Percentiles rank a stretch among this genome's conserved stretches.
Conservation (phyloP, 2,113 vertebrate species). For the Oostethus manadensis region DNA sequence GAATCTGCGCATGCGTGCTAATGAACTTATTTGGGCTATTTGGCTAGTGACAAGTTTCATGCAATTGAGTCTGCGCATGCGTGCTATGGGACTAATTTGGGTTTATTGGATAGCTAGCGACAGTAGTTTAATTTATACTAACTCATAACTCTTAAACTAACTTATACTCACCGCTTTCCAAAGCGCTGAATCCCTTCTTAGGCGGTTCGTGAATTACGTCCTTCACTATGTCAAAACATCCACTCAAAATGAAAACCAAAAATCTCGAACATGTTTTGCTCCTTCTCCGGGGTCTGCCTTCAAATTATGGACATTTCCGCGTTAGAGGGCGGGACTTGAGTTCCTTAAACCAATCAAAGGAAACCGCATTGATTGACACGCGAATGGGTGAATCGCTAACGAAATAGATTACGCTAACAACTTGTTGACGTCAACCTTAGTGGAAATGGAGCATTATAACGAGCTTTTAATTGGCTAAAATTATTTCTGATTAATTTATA, state of each 20-base stretch:
- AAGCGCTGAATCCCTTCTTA: neutral
- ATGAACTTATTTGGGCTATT: neutral
- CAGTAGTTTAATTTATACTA: too few relatives aligned
- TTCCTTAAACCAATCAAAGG: neutral
- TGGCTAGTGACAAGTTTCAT: too few relatives aligned
- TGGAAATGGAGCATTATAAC: too few relatives aligned
- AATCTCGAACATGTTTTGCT: too few relatives aligned
- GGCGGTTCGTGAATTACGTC: neutral
- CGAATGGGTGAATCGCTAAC: neutral
- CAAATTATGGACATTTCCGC: too few relatives aligned
- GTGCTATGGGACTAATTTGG: too few relatives aligned
- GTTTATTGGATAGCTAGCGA: too few relatives aligned
- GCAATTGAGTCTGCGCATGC: too few relatives aligned
- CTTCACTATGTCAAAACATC: neutral
- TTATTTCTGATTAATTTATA: constrained; percentile 9
- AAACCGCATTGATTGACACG: neutral
- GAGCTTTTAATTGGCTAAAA: constrained; percentile 2
- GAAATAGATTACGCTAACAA: too few relatives aligned
- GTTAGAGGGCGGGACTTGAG: neutral
- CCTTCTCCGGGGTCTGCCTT: too few relatives aligned
- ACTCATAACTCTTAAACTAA: too few relatives aligned
- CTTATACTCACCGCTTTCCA: neutral
- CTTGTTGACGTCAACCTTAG: too few relatives aligned
- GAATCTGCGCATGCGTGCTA: neutral
- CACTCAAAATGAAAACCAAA: neutral